Evolutionary conservation across 2,888 invertebrate genomes (phyloP), one percentile per base, ranked within the genome.

Genomic region (Phytoseiulus persimilis): DNA sequence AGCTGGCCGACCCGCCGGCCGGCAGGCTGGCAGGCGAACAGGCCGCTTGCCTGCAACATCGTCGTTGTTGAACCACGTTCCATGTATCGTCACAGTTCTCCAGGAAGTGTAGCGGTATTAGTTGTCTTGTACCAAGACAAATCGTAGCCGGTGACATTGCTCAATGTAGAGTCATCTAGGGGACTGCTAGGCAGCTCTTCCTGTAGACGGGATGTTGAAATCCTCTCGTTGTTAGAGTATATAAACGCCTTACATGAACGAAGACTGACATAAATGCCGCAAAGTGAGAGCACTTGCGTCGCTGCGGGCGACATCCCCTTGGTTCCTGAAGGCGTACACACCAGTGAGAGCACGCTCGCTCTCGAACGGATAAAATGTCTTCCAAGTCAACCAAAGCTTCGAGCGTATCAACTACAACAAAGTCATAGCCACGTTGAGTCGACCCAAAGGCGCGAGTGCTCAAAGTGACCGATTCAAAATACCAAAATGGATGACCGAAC

Each of bases 181-280:
- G 65, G 65, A 65, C 65, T 65, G 65, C 23, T 65, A 65, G 65
- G 11, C 65, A 65, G 65, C 65, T 65, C 23, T 65, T 65, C 65
- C 11, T 65, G 18, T 65, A 65, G 65, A 14, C 18, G 18, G 28
- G 28, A 65, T 65, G 14, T 65, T 65, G 28, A 65, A 65, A 65
- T 65, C 28, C 65, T 2, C 28, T 65, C 65, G 65, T 65, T 65
- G 11, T 23, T 65, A 65, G 65, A 65, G 14, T 65, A 46, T 46
- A 46, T 46, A 14, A 46, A 46, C 46, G 46, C 46, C 46, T 46
- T 46, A 65, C 65, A 28, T 65, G 65, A 65, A 65, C 87, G 33
- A 45, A 87, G 87, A 87, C 87, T 87, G 87, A 87, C 87, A 87
- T 87, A 87, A 87, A 87, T 87, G 87, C 87, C 87, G 87, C 87